Percentiles rank a stretch among this genome's conserved stretches.
These are phyloP conservation scores for Tauraco hartlaubi DNA, from an alignment of 2,797 vertebrate species.

Conservation along the genomic window DNA sequence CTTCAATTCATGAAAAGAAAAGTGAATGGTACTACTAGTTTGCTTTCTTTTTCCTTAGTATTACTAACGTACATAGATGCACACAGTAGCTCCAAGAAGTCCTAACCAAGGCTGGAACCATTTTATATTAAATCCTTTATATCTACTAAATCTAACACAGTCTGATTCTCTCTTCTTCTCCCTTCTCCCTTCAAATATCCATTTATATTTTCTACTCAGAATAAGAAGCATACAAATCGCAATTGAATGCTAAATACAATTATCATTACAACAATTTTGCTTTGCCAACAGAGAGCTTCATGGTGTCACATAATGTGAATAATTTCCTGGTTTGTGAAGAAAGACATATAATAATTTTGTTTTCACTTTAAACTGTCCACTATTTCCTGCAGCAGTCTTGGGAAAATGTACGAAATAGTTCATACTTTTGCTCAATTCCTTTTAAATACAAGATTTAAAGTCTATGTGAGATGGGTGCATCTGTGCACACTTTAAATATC, in stretches of 20 bases:
- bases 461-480: neutral
- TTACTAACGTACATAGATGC: neutral
- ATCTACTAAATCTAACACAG: neutral
- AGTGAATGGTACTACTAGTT: neutral
- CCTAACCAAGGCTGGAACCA: neutral
- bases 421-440: neutral
- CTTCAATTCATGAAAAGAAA: neutral
- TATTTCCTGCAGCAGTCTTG: neutral
- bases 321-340: slow-evolving; percentile 3
- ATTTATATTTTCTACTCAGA: neutral
- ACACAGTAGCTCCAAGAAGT: neutral
- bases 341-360: neutral
- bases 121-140: neutral
- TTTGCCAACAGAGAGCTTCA: neutral
- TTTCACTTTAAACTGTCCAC: neutral
- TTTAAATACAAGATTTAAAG: slow-evolving; percentile 32
- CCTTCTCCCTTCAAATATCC: neutral
- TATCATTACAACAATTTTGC: neutral
- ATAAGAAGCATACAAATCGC: neutral
- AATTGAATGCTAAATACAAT: slow-evolving; percentile 1
- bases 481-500: neutral
- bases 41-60: neutral
- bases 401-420: neutral
- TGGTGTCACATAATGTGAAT: neutral
- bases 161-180: neutral